Evolutionary conservation across 92 coral and sea anemone genomes (phyloP), one percentile per base, ranked within the genome.

Genomic region (Palythoa grandis): DNA sequence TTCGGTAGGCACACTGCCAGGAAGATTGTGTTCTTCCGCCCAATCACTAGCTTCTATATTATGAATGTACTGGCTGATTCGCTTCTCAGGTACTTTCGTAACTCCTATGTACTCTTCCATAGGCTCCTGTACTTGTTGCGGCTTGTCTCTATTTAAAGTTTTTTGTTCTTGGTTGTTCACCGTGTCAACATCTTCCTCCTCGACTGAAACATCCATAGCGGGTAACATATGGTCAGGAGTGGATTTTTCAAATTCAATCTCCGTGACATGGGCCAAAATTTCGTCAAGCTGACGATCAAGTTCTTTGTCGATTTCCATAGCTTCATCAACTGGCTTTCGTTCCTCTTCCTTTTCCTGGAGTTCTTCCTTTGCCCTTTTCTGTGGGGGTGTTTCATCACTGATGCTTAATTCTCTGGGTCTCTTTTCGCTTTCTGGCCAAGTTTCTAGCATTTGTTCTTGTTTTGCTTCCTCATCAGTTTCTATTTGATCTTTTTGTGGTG

Each of bases 11-110:
- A 3, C 15, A 20, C 22, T 52, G 11, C 12, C 72, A 15, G 72
- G 16, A 14, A 20, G 11, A 25, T 4, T 35, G 7, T 15, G 12
- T 63, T 11, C 85, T n/a, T 22, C 58, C n/a, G 13, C 25, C 17
- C 8, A 20, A 8, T 80, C 85, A 47, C 70, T 70, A 20, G 85
- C 75, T 67, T 80, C 85, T 39, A 80, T 66, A 10, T 67, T 80
- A 39, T 66, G 74, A 68, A 80, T 80, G 43, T 80, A 80, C 20
- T 80, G 85, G 73, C 85, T 80, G 24, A 80, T 11, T 12, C 85
- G 58, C 61, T 80, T 73, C 24, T 66, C 85, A 80, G 85, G 85
- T 19, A 7, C 66, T 8, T 66, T 66, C 22, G 15, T 17, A 20
- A 70, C 52, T 23, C 20, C 57, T n/a, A 80, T 19, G 23, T 19